Evolutionary conservation across 2,797 vertebrate genomes (phyloP).

Genomic region (Mycteria americana): DNA sequence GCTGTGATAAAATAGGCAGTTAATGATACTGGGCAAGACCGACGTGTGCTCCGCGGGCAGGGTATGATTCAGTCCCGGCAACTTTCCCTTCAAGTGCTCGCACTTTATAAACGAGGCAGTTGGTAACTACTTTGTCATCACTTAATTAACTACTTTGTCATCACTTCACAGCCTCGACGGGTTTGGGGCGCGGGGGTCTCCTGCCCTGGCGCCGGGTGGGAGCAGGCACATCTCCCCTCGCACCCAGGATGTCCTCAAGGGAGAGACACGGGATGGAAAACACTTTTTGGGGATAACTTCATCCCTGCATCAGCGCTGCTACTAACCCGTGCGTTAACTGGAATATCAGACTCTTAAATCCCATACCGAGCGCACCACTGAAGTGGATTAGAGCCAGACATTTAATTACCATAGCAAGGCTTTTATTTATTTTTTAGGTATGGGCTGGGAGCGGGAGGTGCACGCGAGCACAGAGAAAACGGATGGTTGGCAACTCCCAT

Average conservation of each 20-base stretch:
- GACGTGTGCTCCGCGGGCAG: rapidly evolving
- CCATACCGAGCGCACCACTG: rapidly evolving
- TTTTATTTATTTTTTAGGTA: background rate
- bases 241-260: background rate
- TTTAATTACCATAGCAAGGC: background rate
- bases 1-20: background rate
- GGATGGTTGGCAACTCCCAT: constrained; percentile 19
- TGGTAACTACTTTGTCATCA: too few relatives aligned
- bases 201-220: background rate
- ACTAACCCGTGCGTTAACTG: rapidly evolving
- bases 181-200: rapidly evolving
- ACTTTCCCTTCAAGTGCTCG: background rate
- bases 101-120: background rate
- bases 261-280: rapidly evolving
- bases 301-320: background rate
- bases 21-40: background rate
- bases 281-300: background rate
- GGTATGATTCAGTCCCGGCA: rapidly evolving
- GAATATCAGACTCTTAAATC: background rate
- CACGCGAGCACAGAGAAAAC: background rate
- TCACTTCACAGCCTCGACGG: rapidly evolving
- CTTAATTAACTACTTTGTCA: background rate
- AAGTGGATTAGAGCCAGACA: background rate
- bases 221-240: rapidly evolving
- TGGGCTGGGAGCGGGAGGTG: background rate